A percentile compares a stretch with the other conserved stretches of the same genome.
Conservation (phyloP, 2,113 vertebrate species). For the Lucifuga dentata region DNA sequence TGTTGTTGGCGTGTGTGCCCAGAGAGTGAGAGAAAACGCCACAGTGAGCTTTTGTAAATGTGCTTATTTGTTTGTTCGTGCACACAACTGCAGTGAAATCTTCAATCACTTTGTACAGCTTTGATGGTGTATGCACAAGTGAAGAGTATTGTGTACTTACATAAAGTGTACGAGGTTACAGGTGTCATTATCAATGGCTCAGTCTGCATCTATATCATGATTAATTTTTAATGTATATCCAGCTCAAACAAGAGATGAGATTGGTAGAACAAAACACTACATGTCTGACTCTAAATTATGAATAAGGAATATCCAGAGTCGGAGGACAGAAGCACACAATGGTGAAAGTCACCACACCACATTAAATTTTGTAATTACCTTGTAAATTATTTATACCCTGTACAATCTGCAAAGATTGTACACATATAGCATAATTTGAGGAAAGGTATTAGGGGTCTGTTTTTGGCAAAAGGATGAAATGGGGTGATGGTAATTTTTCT, state of each 20-base stretch:
- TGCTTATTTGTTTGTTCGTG: slow-evolving; percentile 16
- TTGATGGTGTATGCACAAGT: not conserved
- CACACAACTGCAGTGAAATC: not conserved
- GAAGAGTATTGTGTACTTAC: not conserved
- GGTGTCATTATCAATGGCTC: slow-evolving; percentile 35
- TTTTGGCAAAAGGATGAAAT: slow-evolving; percentile 46
- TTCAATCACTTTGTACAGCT: not conserved
- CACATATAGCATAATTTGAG: slow-evolving; percentile 18
- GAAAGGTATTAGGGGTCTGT: slow-evolving; percentile 6
- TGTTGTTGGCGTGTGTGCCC: slow-evolving; percentile 36
- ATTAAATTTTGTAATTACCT: slow-evolving; percentile 63
- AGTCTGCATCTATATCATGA: slow-evolving; percentile 33
- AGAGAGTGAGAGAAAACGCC: slow-evolving; percentile 22
- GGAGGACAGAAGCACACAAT: slow-evolving; percentile 22
- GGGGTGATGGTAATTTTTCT: slow-evolving; percentile 18
- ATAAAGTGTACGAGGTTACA: slow-evolving; percentile 18
- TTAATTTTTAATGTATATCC: slow-evolving; percentile 38
- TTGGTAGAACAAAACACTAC: slow-evolving; percentile 22
- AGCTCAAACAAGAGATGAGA: slow-evolving; percentile 21
- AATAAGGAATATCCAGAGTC: slow-evolving; percentile 45
- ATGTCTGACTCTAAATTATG: slow-evolving; percentile 55
- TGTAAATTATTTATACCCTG: slow-evolving; percentile 54
- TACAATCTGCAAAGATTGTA: slow-evolving; percentile 14
- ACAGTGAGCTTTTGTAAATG: slow-evolving; percentile 16
- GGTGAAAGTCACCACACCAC: slow-evolving; percentile 26